Conservation (phyloP, 1,140 invertebrate species). For the Zaprionus taronus region DNA sequence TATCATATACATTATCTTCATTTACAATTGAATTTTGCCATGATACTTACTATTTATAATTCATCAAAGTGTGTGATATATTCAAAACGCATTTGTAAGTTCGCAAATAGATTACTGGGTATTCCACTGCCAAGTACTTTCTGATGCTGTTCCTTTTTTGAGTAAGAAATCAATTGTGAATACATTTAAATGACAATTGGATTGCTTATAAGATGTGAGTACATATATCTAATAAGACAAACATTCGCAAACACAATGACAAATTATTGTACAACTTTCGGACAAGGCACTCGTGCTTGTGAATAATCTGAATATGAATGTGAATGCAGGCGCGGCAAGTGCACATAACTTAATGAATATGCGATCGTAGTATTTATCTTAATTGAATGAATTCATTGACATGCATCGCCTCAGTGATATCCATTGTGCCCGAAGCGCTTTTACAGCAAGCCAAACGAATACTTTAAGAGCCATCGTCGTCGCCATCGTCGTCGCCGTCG, state of each 20-base stretch:
- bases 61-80: too few species aligned
- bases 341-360: slow-evolving; percentile 8
- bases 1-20: background rate
- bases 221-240: background rate
- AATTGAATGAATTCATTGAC: slow-evolving; percentile 7
- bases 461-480: background rate
- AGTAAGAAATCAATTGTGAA: background rate
- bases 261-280: slow-evolving; percentile 6
- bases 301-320: slow-evolving; percentile 5
- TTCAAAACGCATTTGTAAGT: background rate
- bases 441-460: background rate
- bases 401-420: slow-evolving; percentile 3
- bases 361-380: slow-evolving; percentile 11
- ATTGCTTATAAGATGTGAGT: background rate
- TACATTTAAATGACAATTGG: slow-evolving; percentile 4
- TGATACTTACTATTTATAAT: too few species aligned
- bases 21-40: too few species aligned
- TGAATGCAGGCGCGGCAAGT: background rate
- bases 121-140: background rate
- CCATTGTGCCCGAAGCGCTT: background rate
- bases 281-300: background rate
- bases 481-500: background rate
- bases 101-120: background rate
- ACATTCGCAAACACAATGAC: too few species aligned
- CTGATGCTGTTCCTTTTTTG: background rate